A percentile compares a stretch with the other conserved stretches of the same genome.
Evolutionary conservation across 2,888 invertebrate genomes (phyloP).

Genomic region (Drosophila merina): DNA sequence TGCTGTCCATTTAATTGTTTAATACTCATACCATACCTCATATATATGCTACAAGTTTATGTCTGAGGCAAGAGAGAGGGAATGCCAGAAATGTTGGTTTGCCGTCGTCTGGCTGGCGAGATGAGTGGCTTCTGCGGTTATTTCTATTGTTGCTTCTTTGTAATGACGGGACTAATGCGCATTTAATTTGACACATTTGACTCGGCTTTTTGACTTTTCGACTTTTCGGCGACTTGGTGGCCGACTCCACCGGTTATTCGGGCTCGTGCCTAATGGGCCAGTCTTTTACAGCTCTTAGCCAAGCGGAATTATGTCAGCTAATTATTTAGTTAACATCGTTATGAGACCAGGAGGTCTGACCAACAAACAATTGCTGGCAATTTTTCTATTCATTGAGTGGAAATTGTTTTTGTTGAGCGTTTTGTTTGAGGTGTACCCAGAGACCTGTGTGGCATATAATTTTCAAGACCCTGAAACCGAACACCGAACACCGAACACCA

Average conservation of each 20-base stretch:
- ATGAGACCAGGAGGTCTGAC: conserved; percentile 21
- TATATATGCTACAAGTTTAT: conserved; percentile 5
- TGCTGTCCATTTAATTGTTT: conserved; percentile 78
- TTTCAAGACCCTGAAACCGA: conserved; percentile 76
- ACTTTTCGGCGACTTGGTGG: background rate
- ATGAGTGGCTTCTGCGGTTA: conserved; percentile 37
- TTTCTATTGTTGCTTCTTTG: conserved; percentile 41
- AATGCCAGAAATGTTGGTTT: background rate
- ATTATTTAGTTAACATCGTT: conserved; percentile 77
- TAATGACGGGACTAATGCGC: conserved; percentile 78
- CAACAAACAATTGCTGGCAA: conserved; percentile 73
- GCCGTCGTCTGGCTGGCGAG: background rate
- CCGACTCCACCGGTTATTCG: conserved; percentile 12
- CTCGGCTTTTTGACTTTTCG: conserved; percentile 67
- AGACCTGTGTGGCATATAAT: conserved; percentile 60
- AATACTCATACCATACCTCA: conserved; percentile 37
- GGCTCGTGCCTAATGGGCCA: conserved; percentile 72
- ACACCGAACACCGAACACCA: conserved; percentile 42
- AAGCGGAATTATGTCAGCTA: conserved; percentile 73
- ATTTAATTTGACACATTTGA: conserved; percentile 79
- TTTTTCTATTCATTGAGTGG: conserved; percentile 79
- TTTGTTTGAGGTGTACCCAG: conserved; percentile 24
- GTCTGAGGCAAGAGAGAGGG: conserved; percentile 27
- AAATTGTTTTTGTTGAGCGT: conserved; percentile 66
- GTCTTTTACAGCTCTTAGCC: conserved; percentile 67